A percentile compares a stretch with the other conserved stretches of the same genome.
These are phyloP conservation scores for Hydrochoerus hydrochaeris DNA, from an alignment of 2,113 vertebrate species.

Conservation along the genomic window DNA sequence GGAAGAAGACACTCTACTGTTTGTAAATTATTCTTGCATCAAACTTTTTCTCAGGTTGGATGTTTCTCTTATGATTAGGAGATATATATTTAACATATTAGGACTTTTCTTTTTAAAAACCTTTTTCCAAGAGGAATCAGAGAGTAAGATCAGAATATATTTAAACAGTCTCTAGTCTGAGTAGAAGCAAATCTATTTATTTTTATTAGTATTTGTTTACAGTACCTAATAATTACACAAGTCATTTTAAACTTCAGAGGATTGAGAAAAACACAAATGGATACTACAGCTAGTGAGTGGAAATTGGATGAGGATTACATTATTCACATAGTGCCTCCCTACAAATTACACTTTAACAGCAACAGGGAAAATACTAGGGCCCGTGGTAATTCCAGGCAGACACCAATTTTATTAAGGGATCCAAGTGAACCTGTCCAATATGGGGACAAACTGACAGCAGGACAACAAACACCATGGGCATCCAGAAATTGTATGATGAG, in stretches of 20 bases:
- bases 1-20: neutral
- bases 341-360: neutral
- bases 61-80: neutral
- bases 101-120: neutral
- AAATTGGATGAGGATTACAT: no score
- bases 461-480: neutral
- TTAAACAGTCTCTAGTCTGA: conserved; percentile 3
- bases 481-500: neutral
- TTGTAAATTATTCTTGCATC: conserved; percentile 48
- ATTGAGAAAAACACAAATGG: neutral
- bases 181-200: neutral
- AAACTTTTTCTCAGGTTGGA: conserved; percentile 24
- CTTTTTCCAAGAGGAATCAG: neutral
- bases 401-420: neutral
- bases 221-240: neutral
- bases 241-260: neutral
- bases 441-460: neutral
- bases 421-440: neutral
- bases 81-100: neutral
- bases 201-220: neutral
- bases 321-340: neutral
- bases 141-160: conserved; percentile 46
- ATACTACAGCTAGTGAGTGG: neutral
- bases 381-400: neutral
- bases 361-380: neutral